Evolutionary conservation across 2,113 vertebrate species (phyloP), one percentile per base, ranked within the genome.

Genomic region (Anser cygnoides): DNA sequence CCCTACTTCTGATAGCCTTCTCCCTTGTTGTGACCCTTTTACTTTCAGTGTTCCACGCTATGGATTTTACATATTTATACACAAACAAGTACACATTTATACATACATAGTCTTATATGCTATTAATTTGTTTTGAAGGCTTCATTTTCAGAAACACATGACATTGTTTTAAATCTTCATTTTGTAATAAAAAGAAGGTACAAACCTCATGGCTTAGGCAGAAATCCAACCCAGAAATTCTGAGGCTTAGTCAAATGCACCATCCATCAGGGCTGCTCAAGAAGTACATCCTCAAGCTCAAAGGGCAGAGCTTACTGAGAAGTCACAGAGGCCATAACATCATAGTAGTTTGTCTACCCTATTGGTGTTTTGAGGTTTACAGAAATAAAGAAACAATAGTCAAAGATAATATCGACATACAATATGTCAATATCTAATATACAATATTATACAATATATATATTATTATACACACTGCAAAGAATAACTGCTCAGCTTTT

Each of bases 21-120:
- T 81, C 39, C 15, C 6, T 71, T 71, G 5, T 31, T 63, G 21
- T 13, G 6, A 87, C 12, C 10, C 20, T 83, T 85, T 29, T 54
- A 28, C 65, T 81, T 72, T 15, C 54, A 49, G 6, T 37, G 23
- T 31, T 85, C 62, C 11, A 52, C 10, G 3, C 22, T 21, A 33
- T 0, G 0, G 26, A 71, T 13, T 67, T 81, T 5, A 35, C 20
- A 19, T n/a, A 37, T 62, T 10, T 66, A 13, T n/a, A 3, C 13
- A 72, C 3, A 41, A 0, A 41, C 5, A 14, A 3, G 11, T 9
- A 19, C 8, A 28, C 22, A 37, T 73, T 13, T 29, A 54, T 21
- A 52, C 12, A 39, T 2, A 63, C 2, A 14, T 13, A 41, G 21
- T 33, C 15, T n/a, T 35, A 57, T 12, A 68, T 16, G 8, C 37